phyloP scores from a whole-genome alignment of 2,113 vertebrate species.

The Echinops telfairi region DNA sequence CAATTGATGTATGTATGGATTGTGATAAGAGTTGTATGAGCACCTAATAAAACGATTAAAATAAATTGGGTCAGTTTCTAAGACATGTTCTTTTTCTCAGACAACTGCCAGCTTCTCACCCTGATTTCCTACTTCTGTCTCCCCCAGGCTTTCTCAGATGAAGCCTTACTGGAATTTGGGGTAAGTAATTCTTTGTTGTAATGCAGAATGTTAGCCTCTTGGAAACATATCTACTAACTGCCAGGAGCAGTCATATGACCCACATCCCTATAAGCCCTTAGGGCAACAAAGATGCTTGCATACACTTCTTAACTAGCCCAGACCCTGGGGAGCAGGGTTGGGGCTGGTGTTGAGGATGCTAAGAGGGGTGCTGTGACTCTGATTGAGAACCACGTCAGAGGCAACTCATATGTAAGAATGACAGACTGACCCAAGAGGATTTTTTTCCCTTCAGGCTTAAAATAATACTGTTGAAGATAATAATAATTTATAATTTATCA shows the following conservation, averaged over 20 bases:
- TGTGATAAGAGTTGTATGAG: too few species aligned
- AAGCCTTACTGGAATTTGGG: background rate
- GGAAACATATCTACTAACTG: background rate
- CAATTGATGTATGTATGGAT: too few species aligned
- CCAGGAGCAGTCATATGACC: background rate
- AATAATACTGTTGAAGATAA: background rate
- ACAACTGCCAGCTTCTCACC: background rate
- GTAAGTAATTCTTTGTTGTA: background rate
- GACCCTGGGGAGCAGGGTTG: too few species aligned
- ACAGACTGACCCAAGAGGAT: background rate
- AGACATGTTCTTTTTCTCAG: constrained; percentile 25
- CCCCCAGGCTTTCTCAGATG: background rate
- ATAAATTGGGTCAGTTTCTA: background rate
- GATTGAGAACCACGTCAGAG: background rate
- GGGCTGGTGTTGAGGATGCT: too few species aligned
- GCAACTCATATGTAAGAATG: background rate
- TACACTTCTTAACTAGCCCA: background rate
- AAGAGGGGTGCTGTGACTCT: background rate
- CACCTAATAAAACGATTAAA: too few species aligned
- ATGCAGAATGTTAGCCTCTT: background rate
- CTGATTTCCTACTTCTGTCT: background rate
- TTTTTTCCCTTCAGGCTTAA: background rate
- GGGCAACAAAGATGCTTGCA: background rate
- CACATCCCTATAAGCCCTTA: background rate
- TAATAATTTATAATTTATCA: too few species aligned